Conservation (phyloP, 2,113 vertebrate genomes). For the Amazona vittata region DNA sequence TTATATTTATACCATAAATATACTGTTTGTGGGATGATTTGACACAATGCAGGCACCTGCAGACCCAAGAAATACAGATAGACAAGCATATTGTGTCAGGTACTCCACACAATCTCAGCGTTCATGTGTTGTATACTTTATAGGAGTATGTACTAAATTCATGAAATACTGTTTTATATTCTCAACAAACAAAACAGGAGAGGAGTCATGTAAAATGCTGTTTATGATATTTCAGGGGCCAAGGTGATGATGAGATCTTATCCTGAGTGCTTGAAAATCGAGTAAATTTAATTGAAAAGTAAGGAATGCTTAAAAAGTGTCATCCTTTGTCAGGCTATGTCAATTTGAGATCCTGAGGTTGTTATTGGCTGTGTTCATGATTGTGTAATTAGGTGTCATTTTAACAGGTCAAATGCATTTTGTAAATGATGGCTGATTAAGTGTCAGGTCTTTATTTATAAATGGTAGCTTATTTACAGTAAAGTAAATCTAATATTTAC, state of each 20-base stretch:
- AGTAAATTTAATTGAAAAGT: slow-evolving; percentile 30
- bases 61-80: background rate
- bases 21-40: background rate
- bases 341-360: slow-evolving; percentile 51
- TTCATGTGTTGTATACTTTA: background rate
- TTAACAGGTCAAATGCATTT: slow-evolving; percentile 70
- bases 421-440: slow-evolving; percentile 55
- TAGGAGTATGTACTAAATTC: background rate
- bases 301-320: slow-evolving; percentile 41
- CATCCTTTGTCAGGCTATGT: slow-evolving; percentile 56
- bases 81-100: background rate
- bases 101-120: background rate
- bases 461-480: slow-evolving; percentile 14
- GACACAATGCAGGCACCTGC: background rate
- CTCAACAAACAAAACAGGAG: background rate
- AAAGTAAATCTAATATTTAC: background rate
- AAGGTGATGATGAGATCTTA: slow-evolving; percentile 6
- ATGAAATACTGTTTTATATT: background rate
- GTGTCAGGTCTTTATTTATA: slow-evolving; percentile 11
- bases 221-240: background rate
- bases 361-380: slow-evolving; percentile 70
- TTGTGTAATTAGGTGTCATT: slow-evolving; percentile 75
- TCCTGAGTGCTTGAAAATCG: background rate
- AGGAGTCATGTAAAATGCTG: slow-evolving; percentile 11
- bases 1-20: background rate